A percentile compares a stretch with the other conserved stretches of the same genome.
These are phyloP conservation scores for Platysteira castanea DNA, from an alignment of 2,113 vertebrate species.

Conservation along the genomic window DNA sequence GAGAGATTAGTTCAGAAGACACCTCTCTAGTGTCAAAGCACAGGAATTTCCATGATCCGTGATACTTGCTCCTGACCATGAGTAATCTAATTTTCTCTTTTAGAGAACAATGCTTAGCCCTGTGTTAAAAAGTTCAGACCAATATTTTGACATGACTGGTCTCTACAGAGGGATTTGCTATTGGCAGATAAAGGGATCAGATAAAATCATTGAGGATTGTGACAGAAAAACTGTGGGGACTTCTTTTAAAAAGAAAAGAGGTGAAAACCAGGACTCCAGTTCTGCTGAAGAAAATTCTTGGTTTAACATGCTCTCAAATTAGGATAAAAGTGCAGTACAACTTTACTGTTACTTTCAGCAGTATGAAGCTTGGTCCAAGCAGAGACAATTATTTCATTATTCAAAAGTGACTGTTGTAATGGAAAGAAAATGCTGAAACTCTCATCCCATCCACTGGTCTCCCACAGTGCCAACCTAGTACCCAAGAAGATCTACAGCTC, in stretches of 20 bases:
- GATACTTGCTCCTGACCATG: neutral
- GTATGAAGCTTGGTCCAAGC: neutral
- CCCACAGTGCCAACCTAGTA: neutral
- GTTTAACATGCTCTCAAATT: neutral
- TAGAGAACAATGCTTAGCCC: neutral
- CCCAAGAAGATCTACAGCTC: neutral
- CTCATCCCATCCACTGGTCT: neutral
- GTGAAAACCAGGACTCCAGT: neutral
- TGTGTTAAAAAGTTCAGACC: neutral
- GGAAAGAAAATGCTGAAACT: neutral
- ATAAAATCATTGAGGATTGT: neutral
- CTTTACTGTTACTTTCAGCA: neutral
- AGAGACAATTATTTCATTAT: neutral
- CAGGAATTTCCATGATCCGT: neutral
- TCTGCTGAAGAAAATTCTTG: neutral
- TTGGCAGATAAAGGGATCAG: neutral
- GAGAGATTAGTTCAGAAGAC: neutral
- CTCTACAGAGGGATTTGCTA: neutral
- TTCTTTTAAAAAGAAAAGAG: neutral
- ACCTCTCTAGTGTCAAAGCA: neutral
- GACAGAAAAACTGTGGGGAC: neutral
- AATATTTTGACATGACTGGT: neutral
- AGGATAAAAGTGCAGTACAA: neutral
- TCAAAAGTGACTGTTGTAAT: neutral
- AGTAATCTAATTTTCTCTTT: neutral